Conservation (phyloP, 2,888 invertebrate genomes). For the Cabera pusaria region DNA sequence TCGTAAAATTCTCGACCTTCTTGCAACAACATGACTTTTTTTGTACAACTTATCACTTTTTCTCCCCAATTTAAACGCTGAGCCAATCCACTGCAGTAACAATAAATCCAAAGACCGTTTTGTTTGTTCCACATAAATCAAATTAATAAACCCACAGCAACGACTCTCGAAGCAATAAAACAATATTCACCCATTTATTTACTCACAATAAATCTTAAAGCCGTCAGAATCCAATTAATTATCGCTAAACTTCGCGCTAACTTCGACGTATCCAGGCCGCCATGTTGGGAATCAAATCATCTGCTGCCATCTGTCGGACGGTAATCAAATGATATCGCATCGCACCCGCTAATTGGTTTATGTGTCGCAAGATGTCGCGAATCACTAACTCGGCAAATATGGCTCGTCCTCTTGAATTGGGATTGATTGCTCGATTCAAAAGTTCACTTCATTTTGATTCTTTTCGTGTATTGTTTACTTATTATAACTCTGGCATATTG, state of each 20-base stretch:
- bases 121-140: slow-evolving; percentile 6
- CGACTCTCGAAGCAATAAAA: slow-evolving; percentile 36
- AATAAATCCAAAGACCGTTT: not conserved
- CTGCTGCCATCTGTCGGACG: slow-evolving; percentile 60
- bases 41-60: no score
- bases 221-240: slow-evolving; percentile 72
- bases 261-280: slow-evolving; percentile 41
- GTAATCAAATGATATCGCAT: slow-evolving; percentile 77
- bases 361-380: slow-evolving; percentile 50
- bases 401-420: slow-evolving; percentile 9
- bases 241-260: slow-evolving; percentile 59
- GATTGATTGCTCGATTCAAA: slow-evolving; percentile 7
- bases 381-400: slow-evolving; percentile 29
- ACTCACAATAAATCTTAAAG: slow-evolving; percentile 65
- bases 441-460: no score
- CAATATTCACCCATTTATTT: slow-evolving; percentile 55
- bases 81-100: no score
- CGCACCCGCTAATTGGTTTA: slow-evolving; percentile 69
- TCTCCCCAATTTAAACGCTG: no score
- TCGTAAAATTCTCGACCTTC: no score
- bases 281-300: slow-evolving; percentile 61
- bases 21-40: no score
- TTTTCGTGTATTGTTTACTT: no score
- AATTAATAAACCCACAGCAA: slow-evolving; percentile 29
- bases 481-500: no score